Evolutionary conservation across 2,113 vertebrate genomes (phyloP).

Genomic region (Microcebus jonahi): DNA sequence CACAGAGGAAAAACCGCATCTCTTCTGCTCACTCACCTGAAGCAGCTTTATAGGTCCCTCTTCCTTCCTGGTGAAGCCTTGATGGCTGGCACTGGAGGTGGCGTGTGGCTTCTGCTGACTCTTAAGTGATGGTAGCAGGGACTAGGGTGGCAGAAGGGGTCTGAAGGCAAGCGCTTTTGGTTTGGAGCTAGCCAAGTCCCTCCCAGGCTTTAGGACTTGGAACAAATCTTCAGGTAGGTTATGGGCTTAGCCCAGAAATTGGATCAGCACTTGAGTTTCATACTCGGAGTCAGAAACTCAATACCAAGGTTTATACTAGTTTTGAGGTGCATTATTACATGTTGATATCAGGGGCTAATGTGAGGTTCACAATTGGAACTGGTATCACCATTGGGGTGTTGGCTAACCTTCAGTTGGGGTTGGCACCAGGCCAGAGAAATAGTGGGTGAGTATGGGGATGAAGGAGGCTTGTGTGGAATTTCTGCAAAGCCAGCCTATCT

Average conservation of each 20-base stretch:
- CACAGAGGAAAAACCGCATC: not conserved
- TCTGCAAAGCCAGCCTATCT: not conserved
- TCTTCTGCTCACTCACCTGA: not conserved
- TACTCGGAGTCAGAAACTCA: conserved; percentile 32
- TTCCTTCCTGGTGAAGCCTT: not conserved
- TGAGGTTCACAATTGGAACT: not conserved
- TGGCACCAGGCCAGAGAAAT: not conserved
- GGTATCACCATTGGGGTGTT: not conserved
- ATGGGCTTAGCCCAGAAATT: not conserved
- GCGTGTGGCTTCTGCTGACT: not conserved
- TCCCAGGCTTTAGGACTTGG: not conserved
- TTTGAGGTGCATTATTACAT: not conserved
- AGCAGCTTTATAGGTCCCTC: not conserved
- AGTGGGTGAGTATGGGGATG: not conserved
- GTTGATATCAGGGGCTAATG: not conserved
- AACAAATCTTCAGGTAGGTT: conserved; percentile 9
- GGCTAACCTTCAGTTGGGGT: not conserved
- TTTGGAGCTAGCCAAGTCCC: not conserved
- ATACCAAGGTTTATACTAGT: not conserved
- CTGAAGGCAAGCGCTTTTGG: not conserved
- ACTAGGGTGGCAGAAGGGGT: not conserved
- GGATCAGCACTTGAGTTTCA: not conserved
- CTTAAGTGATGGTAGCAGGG: not conserved
- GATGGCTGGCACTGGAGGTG: not conserved
- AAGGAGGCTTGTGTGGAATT: not conserved